phyloP scores from a whole-genome alignment of 2,797 vertebrate species.

The Syncerus caffer region DNA sequence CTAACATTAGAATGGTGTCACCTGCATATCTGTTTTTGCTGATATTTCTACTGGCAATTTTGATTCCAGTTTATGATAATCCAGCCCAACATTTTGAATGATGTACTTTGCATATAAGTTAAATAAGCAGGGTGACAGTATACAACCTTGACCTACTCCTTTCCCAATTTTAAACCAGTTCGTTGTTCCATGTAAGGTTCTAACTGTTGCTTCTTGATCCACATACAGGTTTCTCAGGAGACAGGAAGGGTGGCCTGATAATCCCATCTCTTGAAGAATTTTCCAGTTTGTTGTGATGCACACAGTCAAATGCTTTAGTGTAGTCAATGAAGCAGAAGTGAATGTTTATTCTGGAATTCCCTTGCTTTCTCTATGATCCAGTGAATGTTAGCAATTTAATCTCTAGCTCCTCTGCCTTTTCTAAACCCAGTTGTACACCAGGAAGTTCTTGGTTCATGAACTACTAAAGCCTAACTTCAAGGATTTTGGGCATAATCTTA shows the following conservation, averaged over 20 bases:
- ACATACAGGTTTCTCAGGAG: neutral
- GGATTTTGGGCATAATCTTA: neutral
- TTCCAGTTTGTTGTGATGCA: neutral
- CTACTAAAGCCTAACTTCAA: neutral
- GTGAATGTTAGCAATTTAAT: neutral
- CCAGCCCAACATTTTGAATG: neutral
- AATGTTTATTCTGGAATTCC: neutral
- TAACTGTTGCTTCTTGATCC: neutral
- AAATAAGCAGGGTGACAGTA: neutral
- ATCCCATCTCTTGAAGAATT: neutral
- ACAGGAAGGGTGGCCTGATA: neutral
- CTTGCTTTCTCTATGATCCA: neutral
- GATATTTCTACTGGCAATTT: neutral
- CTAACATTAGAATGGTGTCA: neutral
- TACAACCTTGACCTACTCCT: neutral
- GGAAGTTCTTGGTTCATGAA: neutral
- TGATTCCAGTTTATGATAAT: neutral
- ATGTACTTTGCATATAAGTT: neutral
- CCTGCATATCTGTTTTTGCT: neutral
- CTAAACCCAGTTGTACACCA: neutral
- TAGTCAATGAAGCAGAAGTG: neutral
- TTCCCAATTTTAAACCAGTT: neutral
- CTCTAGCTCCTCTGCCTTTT: neutral
- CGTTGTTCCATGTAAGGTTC: neutral
- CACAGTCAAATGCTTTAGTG: neutral